Evolutionary conservation across 2,797 vertebrate genomes (phyloP).

Genomic region (Platalea minor): DNA sequence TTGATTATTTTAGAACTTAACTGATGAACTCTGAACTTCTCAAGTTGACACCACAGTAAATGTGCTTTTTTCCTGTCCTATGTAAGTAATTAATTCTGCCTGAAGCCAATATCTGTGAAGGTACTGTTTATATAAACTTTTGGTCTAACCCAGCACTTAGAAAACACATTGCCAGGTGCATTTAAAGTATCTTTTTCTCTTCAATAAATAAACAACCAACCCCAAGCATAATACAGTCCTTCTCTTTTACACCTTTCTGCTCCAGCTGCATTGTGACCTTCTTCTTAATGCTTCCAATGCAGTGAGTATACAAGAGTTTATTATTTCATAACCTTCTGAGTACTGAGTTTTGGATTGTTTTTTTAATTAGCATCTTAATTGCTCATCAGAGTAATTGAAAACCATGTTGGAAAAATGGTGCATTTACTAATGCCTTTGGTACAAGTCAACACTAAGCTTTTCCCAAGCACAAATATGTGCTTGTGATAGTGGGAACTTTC

Average conservation of each 20-base stretch:
- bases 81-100: background rate
- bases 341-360: slow-evolving; percentile 71
- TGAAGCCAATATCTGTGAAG: background rate
- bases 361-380: slow-evolving; percentile 83
- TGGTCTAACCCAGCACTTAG: background rate
- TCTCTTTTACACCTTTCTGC: background rate
- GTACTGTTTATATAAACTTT: background rate
- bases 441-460: slow-evolving; percentile 44
- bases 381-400: slow-evolving; percentile 76
- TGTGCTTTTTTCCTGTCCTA: background rate
- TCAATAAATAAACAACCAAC: background rate
- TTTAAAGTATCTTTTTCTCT: background rate
- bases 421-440: slow-evolving; percentile 74
- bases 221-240: background rate
- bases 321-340: slow-evolving; percentile 74
- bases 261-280: slow-evolving; percentile 41
- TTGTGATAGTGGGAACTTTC: background rate
- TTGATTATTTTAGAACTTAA: background rate
- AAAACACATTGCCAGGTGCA: background rate
- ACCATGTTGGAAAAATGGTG: slow-evolving; percentile 58
- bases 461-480: slow-evolving; percentile 59
- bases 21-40: background rate
- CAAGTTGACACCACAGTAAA: background rate
- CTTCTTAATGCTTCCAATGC: slow-evolving; percentile 51
- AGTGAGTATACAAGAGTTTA: slow-evolving; percentile 22